A percentile compares a stretch with the other conserved stretches of the same genome.
Conservation (phyloP, 2,888 invertebrate genomes). For the Trichopoda pennipes region DNA sequence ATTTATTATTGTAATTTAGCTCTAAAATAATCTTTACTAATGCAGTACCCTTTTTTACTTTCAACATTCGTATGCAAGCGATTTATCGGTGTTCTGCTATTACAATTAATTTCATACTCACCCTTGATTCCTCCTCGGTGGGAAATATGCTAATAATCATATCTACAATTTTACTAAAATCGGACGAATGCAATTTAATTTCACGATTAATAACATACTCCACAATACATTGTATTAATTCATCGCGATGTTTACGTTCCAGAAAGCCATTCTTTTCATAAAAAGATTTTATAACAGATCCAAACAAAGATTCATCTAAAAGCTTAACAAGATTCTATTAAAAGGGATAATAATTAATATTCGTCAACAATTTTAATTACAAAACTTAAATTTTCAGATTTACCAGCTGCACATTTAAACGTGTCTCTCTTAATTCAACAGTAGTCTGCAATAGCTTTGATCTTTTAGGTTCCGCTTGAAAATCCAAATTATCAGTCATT, state of each 20-base stretch:
- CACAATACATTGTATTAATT: conserved; percentile 65
- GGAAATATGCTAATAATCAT: conserved; percentile 68
- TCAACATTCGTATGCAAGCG: too few relatives aligned
- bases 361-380: neutral
- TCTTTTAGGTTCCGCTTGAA: conserved; percentile 22
- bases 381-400: neutral
- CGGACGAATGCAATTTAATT: conserved; percentile 62
- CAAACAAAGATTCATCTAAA: conserved; percentile 60
- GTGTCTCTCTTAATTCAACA: conserved; percentile 54
- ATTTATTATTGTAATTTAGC: too few relatives aligned
- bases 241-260: conserved; percentile 68
- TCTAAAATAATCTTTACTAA: too few relatives aligned
- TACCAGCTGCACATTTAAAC: conserved; percentile 53
- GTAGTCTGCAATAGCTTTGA: conserved; percentile 29
- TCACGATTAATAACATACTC: conserved; percentile 65
- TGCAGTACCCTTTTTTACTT: too few relatives aligned
- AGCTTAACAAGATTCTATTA: conserved; percentile 59
- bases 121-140: conserved; percentile 67
- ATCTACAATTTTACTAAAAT: conserved; percentile 65
- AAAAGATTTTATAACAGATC: conserved; percentile 60
- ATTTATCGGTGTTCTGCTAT: too few relatives aligned
- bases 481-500: conserved; percentile 47
- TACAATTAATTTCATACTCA: conserved; percentile 22
- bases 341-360: neutral
- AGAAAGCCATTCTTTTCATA: conserved; percentile 67